These are phyloP conservation scores for Diabrotica balteata DNA, from an alignment of 2,888 invertebrate genomes.

Conservation along the genomic window DNA sequence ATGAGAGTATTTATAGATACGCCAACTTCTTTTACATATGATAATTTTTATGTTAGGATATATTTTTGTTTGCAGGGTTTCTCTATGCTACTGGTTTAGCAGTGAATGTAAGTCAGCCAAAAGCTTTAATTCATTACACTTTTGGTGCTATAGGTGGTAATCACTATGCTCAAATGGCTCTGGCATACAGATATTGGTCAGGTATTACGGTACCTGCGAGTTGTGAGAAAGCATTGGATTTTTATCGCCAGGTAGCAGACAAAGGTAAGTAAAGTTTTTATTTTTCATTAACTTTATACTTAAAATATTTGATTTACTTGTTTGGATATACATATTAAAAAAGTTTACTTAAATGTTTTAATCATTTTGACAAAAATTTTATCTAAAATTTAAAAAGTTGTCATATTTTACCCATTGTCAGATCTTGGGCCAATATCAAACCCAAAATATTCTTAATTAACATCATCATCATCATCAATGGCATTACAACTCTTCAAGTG, in stretches of 20 bases:
- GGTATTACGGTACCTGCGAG: slow-evolving; percentile 88
- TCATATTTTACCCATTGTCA: no score
- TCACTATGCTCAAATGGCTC: slow-evolving; percentile 93
- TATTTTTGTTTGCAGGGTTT: slow-evolving; percentile 68
- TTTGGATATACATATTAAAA: neutral
- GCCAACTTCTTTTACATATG: neutral
- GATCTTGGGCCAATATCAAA: no score
- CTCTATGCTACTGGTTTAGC: slow-evolving; percentile 86
- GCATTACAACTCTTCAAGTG: no score
- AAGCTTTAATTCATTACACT: slow-evolving; percentile 90
- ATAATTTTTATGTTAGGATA: slow-evolving; percentile 20
- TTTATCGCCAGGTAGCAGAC: slow-evolving; percentile 89
- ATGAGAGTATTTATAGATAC: neutral
- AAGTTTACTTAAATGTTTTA: neutral
- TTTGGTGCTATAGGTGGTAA: slow-evolving; percentile 91
- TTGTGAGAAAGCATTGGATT: slow-evolving; percentile 90
- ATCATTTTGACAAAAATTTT: no score
- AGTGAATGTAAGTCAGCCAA: slow-evolving; percentile 87
- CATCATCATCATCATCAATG: no score
- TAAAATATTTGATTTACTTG: neutral
- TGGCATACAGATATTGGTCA: slow-evolving; percentile 93
- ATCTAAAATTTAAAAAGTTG: no score
- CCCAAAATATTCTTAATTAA: no score
- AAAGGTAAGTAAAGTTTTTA: slow-evolving; percentile 67
- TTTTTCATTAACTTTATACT: neutral